phyloP scores from a whole-genome alignment of 2,888 invertebrate genomes.

The Catocala fraxini region DNA sequence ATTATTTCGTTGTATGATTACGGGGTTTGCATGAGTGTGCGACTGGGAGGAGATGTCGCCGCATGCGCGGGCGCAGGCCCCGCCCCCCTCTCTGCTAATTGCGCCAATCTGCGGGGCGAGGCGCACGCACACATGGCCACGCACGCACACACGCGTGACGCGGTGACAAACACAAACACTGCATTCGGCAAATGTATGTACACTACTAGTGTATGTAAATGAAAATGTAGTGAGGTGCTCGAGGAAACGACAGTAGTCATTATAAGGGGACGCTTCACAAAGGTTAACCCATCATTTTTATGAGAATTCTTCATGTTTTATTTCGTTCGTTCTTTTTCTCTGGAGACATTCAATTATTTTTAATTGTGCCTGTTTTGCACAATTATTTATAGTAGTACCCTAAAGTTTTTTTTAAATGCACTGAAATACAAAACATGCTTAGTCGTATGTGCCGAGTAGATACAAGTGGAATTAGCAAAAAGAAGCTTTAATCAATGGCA shows the following conservation, averaged over 20 bases:
- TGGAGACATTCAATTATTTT: slow-evolving; percentile 39
- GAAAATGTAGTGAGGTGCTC: slow-evolving; percentile 47
- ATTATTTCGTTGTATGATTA: slow-evolving; percentile 66
- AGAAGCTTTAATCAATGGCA: slow-evolving; percentile 61
- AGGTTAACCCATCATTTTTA: slow-evolving; percentile 39
- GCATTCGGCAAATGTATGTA: slow-evolving; percentile 70
- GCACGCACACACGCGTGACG: slow-evolving; percentile 58
- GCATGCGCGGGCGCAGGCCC: slow-evolving; percentile 79
- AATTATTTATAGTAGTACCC: slow-evolving; percentile 27
- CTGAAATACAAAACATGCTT: slow-evolving; percentile 29
- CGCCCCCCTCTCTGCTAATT: slow-evolving; percentile 81
- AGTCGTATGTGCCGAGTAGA: slow-evolving; percentile 12
- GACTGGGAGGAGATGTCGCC: slow-evolving; percentile 82
- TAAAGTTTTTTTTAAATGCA: slow-evolving; percentile 31
- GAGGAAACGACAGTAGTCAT: slow-evolving; percentile 45
- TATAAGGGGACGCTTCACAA: slow-evolving; percentile 39
- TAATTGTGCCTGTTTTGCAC: slow-evolving; percentile 35
- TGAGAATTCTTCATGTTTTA: slow-evolving; percentile 38
- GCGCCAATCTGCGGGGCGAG: slow-evolving; percentile 82
- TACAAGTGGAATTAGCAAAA: slow-evolving; percentile 55
- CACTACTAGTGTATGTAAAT: slow-evolving; percentile 51
- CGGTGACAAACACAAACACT: slow-evolving; percentile 62
- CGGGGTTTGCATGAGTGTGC: slow-evolving; percentile 51
- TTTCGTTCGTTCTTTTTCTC: slow-evolving; percentile 30
- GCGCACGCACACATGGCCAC: slow-evolving; percentile 70